phyloP scores from a whole-genome alignment of 2,113 vertebrate genomes.

The Neoarius graeffei region DNA sequence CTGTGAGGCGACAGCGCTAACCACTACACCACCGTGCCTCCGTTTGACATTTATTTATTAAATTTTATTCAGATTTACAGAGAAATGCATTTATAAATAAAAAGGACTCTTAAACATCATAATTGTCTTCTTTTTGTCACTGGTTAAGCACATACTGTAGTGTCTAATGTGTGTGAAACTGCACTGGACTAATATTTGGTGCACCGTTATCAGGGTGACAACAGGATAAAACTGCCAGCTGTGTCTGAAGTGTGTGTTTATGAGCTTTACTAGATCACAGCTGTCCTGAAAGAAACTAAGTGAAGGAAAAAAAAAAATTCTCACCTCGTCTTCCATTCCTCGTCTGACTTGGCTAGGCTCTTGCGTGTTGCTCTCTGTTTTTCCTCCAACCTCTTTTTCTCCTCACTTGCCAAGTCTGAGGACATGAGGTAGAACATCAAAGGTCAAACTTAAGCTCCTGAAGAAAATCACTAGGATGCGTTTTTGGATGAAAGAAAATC shows the following conservation, averaged over 20 bases:
- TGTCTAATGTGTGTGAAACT: not conserved
- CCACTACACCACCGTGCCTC: too few relatives aligned
- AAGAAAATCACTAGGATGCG: not conserved
- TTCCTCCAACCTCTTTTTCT: slow-evolving; percentile 96
- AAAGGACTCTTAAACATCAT: too few relatives aligned
- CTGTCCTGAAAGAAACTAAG: not conserved
- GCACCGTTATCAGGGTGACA: not conserved
- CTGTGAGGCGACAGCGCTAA: too few relatives aligned
- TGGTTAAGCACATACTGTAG: not conserved
- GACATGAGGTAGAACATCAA: slow-evolving; percentile 21
- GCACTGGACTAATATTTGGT: not conserved
- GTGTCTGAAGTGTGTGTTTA: not conserved
- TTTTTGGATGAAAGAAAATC: not conserved
- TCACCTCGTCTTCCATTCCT: slow-evolving; percentile 87
- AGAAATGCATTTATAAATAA: not conserved
- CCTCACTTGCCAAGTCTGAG: slow-evolving; percentile 91
- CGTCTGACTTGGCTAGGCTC: slow-evolving; percentile 85
- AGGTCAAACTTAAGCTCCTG: not conserved
- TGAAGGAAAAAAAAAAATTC: not conserved
- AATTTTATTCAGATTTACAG: not conserved
- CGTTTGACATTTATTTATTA: not conserved
- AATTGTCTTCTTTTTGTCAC: not conserved
- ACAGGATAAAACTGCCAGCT: not conserved
- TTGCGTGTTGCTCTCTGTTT: slow-evolving; percentile 94
- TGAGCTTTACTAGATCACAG: not conserved